Percentiles rank a stretch among this genome's conserved stretches.
phyloP scores from a whole-genome alignment of 2,797 vertebrate genomes.

The Muraenolepis orangiensis region DNA sequence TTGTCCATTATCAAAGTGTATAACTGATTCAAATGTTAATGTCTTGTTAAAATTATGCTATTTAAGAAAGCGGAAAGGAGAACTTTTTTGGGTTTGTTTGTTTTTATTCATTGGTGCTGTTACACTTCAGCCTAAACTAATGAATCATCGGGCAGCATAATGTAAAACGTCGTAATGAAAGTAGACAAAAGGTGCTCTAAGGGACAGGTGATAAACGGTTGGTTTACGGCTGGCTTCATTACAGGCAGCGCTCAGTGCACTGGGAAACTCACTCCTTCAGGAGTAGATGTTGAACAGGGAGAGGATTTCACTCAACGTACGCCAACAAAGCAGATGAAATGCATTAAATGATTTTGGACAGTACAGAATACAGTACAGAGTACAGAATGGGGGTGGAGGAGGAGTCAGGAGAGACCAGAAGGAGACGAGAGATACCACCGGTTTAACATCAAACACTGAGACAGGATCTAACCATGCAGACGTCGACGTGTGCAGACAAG shows the following conservation, averaged over 20 bases:
- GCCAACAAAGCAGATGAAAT: constrained; percentile 46
- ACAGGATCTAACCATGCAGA: constrained; percentile 2
- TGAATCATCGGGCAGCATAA: constrained; percentile 41
- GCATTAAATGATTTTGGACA: constrained; percentile 35
- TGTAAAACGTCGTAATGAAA: constrained; percentile 30
- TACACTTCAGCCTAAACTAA: constrained; percentile 15
- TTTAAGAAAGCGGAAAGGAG: background rate
- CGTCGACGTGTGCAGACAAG: background rate
- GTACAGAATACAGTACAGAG: constrained; percentile 38
- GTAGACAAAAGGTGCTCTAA: constrained; percentile 28
- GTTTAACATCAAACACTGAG: constrained; percentile 9
- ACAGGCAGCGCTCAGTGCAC: constrained; percentile 51
- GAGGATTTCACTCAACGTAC: constrained; percentile 25
- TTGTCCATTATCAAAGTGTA: no score
- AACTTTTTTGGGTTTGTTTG: constrained; percentile 35
- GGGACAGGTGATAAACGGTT: background rate
- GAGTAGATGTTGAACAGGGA: background rate
- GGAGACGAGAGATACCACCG: constrained; percentile 13
- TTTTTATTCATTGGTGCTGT: constrained; percentile 49
- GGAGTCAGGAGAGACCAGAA: constrained; percentile 36
- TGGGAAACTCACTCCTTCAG: constrained; percentile 43
- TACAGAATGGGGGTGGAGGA: constrained; percentile 44
- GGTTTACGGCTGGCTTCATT: constrained; percentile 3
- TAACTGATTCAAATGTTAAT: background rate
- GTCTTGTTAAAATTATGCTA: background rate